Evolutionary conservation across 2,797 vertebrate species (phyloP).

Genomic region (Chiloscyllium punctatum): DNA sequence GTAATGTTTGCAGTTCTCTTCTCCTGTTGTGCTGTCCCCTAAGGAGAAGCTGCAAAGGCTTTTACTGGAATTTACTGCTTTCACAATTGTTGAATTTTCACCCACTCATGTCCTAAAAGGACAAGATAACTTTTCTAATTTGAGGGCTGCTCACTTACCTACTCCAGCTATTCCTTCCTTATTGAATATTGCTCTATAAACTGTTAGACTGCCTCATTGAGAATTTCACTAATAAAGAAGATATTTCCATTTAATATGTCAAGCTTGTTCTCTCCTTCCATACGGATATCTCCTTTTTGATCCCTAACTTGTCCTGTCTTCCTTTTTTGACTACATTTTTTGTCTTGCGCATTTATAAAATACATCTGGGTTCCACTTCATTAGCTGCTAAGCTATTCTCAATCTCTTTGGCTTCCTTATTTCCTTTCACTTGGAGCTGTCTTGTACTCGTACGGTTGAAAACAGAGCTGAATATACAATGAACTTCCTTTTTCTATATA

Average conservation of each 20-base stretch:
- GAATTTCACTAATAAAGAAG: not conserved
- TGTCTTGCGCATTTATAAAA: not conserved
- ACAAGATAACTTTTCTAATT: not conserved
- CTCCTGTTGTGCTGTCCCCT: too few relatives aligned
- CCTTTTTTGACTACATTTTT: not conserved
- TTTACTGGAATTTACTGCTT: too few relatives aligned
- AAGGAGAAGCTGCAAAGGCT: too few relatives aligned
- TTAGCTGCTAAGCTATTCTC: not conserved
- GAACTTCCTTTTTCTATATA: too few relatives aligned
- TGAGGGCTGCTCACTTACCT: not conserved
- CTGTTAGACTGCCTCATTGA: not conserved
- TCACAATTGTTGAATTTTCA: constrained; percentile 38
- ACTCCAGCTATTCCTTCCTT: not conserved
- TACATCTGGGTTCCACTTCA: not conserved
- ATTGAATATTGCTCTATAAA: not conserved
- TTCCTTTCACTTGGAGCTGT: too few relatives aligned
- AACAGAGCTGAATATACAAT: too few relatives aligned
- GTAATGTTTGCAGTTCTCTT: too few relatives aligned
- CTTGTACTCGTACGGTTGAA: too few relatives aligned
- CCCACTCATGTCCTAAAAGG: not conserved
- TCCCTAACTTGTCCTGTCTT: not conserved
- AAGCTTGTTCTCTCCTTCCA: not conserved
- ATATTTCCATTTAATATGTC: not conserved
- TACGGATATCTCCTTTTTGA: not conserved
- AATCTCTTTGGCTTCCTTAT: not conserved